phyloP scores from a whole-genome alignment of 2,113 vertebrate genomes.

The Spizaetus ornatus region DNA sequence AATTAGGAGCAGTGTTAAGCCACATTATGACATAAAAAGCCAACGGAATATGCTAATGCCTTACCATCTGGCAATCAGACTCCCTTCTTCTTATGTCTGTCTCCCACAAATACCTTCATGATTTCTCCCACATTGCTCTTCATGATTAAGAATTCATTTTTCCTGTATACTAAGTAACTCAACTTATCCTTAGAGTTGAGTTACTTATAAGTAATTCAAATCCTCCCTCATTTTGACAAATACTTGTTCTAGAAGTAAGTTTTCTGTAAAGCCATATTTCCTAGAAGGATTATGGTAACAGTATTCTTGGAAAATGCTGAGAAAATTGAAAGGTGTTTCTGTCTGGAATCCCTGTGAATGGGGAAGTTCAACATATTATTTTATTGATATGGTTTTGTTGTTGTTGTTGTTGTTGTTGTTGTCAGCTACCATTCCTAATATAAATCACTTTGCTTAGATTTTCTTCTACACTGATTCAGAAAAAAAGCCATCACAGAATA shows the following conservation, averaged over 20 bases:
- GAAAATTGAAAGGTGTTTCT: background rate
- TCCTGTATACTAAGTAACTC: background rate
- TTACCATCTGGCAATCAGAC: background rate
- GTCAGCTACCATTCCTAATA: background rate
- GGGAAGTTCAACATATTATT: background rate
- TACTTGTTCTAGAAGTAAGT: background rate
- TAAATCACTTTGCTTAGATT: background rate
- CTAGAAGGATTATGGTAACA: background rate
- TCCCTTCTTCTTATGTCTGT: background rate
- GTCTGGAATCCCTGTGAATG: background rate
- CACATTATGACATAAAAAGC: background rate
- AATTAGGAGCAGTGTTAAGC: background rate
- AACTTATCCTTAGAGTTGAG: background rate
- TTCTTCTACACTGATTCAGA: background rate
- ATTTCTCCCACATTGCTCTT: background rate
- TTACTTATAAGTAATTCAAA: background rate
- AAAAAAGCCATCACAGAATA: background rate
- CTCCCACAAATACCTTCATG: background rate
- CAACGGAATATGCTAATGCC: background rate
- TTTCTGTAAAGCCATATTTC: background rate
- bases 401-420: background rate
- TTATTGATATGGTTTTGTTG: accelerated
- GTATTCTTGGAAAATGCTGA: background rate
- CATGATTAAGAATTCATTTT: background rate
- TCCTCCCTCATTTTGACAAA: background rate